phyloP scores from a whole-genome alignment of 2,797 vertebrate species.

The Molossus molossus region DNA sequence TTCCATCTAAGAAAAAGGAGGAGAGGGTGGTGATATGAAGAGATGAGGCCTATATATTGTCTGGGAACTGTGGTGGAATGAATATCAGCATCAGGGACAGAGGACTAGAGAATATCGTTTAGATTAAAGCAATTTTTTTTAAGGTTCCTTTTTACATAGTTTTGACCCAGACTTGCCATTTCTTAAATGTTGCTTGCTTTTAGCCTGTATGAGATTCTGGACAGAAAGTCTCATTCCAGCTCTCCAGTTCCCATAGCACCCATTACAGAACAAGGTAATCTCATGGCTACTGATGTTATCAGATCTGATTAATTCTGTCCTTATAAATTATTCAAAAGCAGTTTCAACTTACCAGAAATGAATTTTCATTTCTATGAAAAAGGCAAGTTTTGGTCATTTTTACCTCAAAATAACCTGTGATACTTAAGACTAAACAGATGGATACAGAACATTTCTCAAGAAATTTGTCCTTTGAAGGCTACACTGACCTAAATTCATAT shows the following conservation, averaged over 20 bases:
- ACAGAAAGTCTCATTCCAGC: constrained; percentile 56
- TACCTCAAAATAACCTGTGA: constrained; percentile 75
- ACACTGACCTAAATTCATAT: constrained; percentile 78
- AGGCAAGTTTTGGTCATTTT: constrained; percentile 78
- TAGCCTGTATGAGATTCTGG: constrained; percentile 39
- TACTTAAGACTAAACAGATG: constrained; percentile 64
- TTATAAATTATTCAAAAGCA: constrained; percentile 85
- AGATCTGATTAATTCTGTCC: constrained; percentile 74
- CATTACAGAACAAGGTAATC: constrained; percentile 66
- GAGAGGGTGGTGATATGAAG: not conserved
- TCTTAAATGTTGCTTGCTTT: constrained; percentile 38
- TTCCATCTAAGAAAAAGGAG: not conserved
- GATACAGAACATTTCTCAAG: constrained; percentile 75
- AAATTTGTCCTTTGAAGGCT: constrained; percentile 77
- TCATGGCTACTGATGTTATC: constrained; percentile 64
- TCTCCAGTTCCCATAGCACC: constrained; percentile 63
- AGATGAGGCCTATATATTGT: not conserved
- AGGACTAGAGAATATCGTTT: not conserved
- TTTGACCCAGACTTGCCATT: constrained; percentile 37
- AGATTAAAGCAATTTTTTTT: not conserved
- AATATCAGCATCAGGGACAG: not conserved
- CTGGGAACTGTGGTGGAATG: not conserved
- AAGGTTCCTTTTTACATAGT: not conserved
- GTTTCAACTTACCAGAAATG: constrained; percentile 81
- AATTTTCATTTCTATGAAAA: constrained; percentile 79